A percentile compares a stretch with the other conserved stretches of the same genome.
Conservation (phyloP, 2,888 invertebrate species). For the Phortica okadai region DNA sequence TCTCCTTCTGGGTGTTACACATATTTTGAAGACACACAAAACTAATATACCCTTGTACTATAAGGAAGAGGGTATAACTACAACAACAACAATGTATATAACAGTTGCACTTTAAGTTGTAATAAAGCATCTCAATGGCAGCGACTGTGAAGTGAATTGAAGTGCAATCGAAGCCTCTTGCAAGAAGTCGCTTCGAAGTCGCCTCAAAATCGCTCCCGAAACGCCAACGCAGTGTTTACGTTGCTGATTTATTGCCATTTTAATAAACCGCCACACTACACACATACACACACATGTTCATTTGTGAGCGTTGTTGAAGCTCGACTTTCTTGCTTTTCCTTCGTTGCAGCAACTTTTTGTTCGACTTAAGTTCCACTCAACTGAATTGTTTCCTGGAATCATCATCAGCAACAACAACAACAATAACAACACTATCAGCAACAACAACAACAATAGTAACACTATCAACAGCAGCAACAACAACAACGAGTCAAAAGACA, state of each 20-base stretch:
- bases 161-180: not conserved
- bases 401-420: constrained; percentile 46
- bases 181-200: not conserved
- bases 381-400: constrained; percentile 71
- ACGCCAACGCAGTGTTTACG: constrained; percentile 29
- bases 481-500: not conserved
- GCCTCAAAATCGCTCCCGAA: constrained; percentile 4
- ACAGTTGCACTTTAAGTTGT: too few species aligned
- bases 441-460: constrained; percentile 46
- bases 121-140: not conserved
- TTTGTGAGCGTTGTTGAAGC: not conserved
- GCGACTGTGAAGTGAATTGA: not conserved
- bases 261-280: constrained; percentile 50
- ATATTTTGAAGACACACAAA: too few species aligned
- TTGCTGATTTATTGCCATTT: constrained; percentile 63
- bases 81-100: not conserved
- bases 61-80: too few species aligned
- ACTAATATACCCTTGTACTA: too few species aligned
- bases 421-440: constrained; percentile 45
- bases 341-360: not conserved
- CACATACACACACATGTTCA: not conserved
- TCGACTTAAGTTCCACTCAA: constrained; percentile 45
- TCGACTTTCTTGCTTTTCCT: not conserved
- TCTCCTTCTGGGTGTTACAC: too few species aligned
- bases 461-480: constrained; percentile 21